Conservation (phyloP, 1,140 invertebrate genomes). For the Lasioglossum albipes region DNA sequence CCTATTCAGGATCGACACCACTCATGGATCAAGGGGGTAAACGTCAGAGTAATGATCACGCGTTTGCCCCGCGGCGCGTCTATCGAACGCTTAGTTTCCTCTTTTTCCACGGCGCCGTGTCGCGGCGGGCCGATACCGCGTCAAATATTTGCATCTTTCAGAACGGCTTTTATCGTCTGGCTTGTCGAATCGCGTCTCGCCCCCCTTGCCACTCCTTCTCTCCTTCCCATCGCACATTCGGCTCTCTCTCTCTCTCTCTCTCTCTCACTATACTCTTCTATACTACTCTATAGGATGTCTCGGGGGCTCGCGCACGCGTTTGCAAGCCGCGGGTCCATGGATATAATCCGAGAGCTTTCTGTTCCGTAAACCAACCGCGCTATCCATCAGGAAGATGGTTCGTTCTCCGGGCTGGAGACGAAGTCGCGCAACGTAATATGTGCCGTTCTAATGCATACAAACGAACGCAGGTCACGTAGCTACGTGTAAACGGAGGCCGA, state of each 20-base stretch:
- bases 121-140: not conserved
- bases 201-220: not conserved
- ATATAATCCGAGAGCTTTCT: slow-evolving; percentile 40
- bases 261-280: not conserved
- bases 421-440: slow-evolving; percentile 26
- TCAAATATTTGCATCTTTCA: slow-evolving; percentile 46
- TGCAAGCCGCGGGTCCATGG: not conserved
- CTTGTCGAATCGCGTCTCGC: not conserved
- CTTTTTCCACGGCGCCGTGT: not conserved
- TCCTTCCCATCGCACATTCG: too few species aligned
- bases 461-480: slow-evolving; percentile 18
- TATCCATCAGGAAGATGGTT: slow-evolving; percentile 34
- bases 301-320: not conserved
- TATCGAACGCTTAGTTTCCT: slow-evolving; percentile 11
- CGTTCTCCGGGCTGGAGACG: slow-evolving; percentile 4
- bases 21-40: not conserved
- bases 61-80: slow-evolving; percentile 1
- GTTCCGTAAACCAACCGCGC: slow-evolving; percentile 16
- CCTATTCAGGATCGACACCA: not conserved
- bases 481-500: slow-evolving; percentile 26
- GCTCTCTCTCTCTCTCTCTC: too few species aligned
- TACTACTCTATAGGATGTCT: too few species aligned
- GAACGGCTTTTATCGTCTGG: slow-evolving; percentile 33
- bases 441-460: slow-evolving; percentile 49
- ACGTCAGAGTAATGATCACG: slow-evolving; percentile 16